phyloP scores from a whole-genome alignment of 1,140 invertebrate species.

The Nephila pilipes region DNA sequence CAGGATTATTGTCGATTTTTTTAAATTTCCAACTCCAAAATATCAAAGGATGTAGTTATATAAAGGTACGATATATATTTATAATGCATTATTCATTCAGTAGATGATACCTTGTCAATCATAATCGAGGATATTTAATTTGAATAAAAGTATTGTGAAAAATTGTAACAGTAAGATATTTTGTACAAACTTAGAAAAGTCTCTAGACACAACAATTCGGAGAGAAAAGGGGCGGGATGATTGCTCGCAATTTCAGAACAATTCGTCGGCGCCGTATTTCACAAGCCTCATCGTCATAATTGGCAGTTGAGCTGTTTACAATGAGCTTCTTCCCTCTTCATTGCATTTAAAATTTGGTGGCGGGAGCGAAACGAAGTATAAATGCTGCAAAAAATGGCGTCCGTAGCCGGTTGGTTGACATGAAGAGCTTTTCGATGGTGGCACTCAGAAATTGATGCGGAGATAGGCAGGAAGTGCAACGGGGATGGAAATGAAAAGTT shows the following conservation, averaged over 20 bases:
- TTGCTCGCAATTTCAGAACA: background rate
- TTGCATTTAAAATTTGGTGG: constrained; percentile 5
- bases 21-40: too few species aligned
- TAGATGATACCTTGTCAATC: too few species aligned
- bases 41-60: too few species aligned
- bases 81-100: too few species aligned
- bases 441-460: constrained; percentile 17
- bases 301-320: constrained; percentile 44
- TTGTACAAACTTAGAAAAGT: too few species aligned
- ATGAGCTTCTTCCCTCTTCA: constrained; percentile 68
- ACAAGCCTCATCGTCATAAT: constrained; percentile 42
- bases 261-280: constrained; percentile 1
- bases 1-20: too few species aligned
- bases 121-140: too few species aligned
- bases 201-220: too few species aligned
- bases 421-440: background rate
- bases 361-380: background rate
- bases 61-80: too few species aligned
- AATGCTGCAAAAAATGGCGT: background rate
- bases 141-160: too few species aligned
- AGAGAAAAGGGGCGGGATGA: too few species aligned
- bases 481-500: constrained; percentile 15
- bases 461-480: background rate
- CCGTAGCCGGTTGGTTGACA: background rate
- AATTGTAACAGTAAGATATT: too few species aligned